Evolutionary conservation across 2,797 vertebrate genomes (phyloP).

Genomic region (Taenioides sp.): DNA sequence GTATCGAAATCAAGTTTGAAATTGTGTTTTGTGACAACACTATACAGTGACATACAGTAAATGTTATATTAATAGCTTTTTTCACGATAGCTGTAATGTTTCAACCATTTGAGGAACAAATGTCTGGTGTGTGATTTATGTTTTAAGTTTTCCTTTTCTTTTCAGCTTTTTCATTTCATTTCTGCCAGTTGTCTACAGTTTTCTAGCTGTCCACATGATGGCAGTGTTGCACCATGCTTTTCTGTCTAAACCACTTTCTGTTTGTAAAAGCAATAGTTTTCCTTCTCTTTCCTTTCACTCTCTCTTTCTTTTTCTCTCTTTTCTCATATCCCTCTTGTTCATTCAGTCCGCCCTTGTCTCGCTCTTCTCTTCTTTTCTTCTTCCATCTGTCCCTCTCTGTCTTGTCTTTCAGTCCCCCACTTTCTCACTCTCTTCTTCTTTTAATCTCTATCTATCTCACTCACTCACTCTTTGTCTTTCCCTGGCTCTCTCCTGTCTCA

Average conservation of each 20-base stretch:
- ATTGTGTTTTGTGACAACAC: too few species aligned
- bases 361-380: not conserved
- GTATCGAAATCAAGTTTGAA: too few species aligned
- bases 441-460: not conserved
- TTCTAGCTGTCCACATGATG: slow-evolving; percentile 47
- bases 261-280: slow-evolving; percentile 5
- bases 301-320: not conserved
- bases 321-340: not conserved
- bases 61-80: not conserved
- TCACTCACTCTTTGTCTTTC: too few species aligned
- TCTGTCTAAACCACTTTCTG: not conserved
- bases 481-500: not conserved
- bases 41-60: too few species aligned
- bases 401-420: not conserved
- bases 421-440: not conserved
- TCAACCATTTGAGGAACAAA: not conserved
- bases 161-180: not conserved
- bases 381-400: not conserved
- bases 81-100: not conserved
- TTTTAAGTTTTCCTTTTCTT: too few species aligned
- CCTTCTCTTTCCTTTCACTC: not conserved
- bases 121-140: not conserved
- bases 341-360: too few species aligned
- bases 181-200: not conserved
- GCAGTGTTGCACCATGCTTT: slow-evolving; percentile 60